Evolutionary conservation across 2,797 vertebrate genomes (phyloP), one percentile per base, ranked within the genome.

Genomic region (Macroramphosus scolopax): DNA sequence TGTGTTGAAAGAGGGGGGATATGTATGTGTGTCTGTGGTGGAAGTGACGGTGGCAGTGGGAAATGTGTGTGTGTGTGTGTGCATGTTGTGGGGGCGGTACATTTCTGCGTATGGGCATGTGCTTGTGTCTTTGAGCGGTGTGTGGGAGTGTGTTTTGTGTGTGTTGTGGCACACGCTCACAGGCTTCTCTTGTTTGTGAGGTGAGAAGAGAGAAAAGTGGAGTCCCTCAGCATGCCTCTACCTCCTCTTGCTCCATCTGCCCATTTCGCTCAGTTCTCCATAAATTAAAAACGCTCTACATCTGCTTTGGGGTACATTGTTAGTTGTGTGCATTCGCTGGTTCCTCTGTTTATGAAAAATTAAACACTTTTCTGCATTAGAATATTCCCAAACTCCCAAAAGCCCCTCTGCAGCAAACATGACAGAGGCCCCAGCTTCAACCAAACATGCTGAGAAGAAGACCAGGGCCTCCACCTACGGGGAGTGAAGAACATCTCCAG

Each of bases 261-360:
- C 79, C 69, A 78, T 83, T 85, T 81, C 52, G 45, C 78, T 84
- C 77, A 61, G 75, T 83, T 81, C 79, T 85, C 76, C 83, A 85
- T 86, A 84, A 87, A 89, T 89, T 86, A 87, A 83, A 85, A 79
- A 85, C 58, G 46, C 64, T 71, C 75, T 82, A 78, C 86, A 83
- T 89, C 85, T 89, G 88, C 84, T 88, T 81, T 86, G 83, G 85
- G 81, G 75, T 85, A 74, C 82, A 81, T 82, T 86, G 83, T 87
- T 86, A 83, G 78, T 85, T 85, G 82, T 86, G 75, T 81, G 81
- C 72, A 76, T 87, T 88, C 32, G 46, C 67, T 76, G 71, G 76
- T 85, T 88, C 79, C 81, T 82, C 76, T 83, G 78, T 86, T 86
- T 82, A 85, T 89, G 75, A 87, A 90, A 87, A 85, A 85, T 89